phyloP scores from a whole-genome alignment of 2,888 invertebrate genomes.

The Caenorhabditis uteleia region DNA sequence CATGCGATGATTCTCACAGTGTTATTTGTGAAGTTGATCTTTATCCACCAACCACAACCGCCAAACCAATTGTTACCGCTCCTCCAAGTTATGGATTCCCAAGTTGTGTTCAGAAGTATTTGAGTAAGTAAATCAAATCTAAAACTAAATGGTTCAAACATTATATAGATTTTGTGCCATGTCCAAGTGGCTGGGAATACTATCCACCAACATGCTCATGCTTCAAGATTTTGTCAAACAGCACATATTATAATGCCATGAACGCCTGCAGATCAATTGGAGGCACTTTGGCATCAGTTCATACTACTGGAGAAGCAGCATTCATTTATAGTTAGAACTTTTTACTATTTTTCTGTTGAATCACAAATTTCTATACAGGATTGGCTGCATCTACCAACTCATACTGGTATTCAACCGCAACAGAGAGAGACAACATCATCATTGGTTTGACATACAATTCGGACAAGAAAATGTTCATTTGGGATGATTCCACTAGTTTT shows the following conservation, averaged over 20 bases:
- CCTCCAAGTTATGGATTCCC: conserved; percentile 11
- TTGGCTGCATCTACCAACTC: conserved; percentile 14
- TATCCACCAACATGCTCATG: conserved; percentile 37
- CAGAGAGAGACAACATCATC: conserved; percentile 32
- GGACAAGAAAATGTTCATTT: conserved; percentile 15
- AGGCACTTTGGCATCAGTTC: conserved; percentile 31
- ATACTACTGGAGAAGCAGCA: conserved; percentile 31
- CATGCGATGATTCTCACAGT: conserved; percentile 28
- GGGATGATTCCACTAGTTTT: conserved; percentile 29
- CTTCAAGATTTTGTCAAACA: conserved; percentile 24
- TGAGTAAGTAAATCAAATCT: conserved; percentile 18
- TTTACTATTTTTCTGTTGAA: neutral
- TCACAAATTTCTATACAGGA: conserved; percentile 8
- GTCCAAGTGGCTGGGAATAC: conserved; percentile 36
- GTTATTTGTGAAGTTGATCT: conserved; percentile 30
- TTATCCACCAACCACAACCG: conserved; percentile 3
- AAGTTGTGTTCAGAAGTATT: conserved; percentile 37
- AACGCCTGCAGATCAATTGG: conserved; percentile 30
- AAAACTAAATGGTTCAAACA: neutral
- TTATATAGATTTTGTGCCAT: conserved; percentile 31
- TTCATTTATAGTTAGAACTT: conserved; percentile 24
- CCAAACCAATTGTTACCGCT: conserved; percentile 1
- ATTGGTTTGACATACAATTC: conserved; percentile 30
- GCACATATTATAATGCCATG: conserved; percentile 37
- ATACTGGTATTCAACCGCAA: conserved; percentile 22